Evolutionary conservation across 2,888 invertebrate genomes (phyloP).

Genomic region (Halictus ligatus): DNA sequence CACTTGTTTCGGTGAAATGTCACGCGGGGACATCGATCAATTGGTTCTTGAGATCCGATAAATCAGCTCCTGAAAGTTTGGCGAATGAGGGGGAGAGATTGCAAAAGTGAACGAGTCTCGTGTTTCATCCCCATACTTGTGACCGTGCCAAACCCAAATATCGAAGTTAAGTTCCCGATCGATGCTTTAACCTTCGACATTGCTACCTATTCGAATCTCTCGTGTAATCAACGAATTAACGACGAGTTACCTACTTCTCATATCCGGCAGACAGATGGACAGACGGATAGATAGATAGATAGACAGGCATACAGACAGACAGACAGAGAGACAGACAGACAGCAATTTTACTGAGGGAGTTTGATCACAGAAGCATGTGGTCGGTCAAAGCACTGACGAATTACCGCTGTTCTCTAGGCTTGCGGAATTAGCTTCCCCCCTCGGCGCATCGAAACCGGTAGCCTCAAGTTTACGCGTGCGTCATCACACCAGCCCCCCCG

Average conservation of each 20-base stretch:
- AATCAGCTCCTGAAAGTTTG: not conserved
- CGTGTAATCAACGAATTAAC: not conserved
- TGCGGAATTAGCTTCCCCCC: not conserved
- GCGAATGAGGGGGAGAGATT: not conserved
- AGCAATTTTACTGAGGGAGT: not conserved
- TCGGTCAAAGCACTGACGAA: not conserved
- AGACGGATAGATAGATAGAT: too few relatives aligned
- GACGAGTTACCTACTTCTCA: not conserved
- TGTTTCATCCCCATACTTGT: not conserved
- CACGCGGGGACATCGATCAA: not conserved
- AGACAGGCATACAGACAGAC: too few relatives aligned
- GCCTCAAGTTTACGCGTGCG: too few relatives aligned
- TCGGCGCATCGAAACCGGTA: not conserved
- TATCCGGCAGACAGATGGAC: not conserved
- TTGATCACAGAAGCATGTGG: not conserved
- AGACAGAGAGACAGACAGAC: not conserved
- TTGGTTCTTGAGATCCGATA: not conserved
- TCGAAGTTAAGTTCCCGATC: not conserved
- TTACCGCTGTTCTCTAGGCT: not conserved
- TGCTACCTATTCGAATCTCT: not conserved
- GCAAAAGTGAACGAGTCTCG: not conserved
- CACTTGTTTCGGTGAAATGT: not conserved
- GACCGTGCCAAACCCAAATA: not conserved
- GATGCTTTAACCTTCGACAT: slow-evolving; percentile 13
- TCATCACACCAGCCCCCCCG: not conserved